These are phyloP conservation scores for Agriopis aurantiaria DNA, from an alignment of 2,888 invertebrate genomes.

Conservation along the genomic window DNA sequence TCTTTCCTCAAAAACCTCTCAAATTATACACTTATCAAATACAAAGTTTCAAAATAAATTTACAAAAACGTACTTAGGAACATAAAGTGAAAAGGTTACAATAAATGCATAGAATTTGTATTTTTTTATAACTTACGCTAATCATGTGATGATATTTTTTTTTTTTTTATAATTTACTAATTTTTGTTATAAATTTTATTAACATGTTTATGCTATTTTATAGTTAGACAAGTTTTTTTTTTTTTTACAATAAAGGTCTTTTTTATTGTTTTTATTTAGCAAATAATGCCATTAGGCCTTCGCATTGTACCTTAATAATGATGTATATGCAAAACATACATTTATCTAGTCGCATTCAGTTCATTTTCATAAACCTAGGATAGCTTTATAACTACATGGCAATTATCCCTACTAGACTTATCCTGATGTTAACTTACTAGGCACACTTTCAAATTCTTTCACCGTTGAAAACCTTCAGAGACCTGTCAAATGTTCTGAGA, in stretches of 20 bases:
- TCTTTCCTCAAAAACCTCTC: slow-evolving; percentile 75
- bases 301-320: slow-evolving; percentile 8
- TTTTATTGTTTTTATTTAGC: slow-evolving; percentile 5
- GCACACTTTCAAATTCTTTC: slow-evolving; percentile 30
- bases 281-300: slow-evolving; percentile 26
- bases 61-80: slow-evolving; percentile 57
- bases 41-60: slow-evolving; percentile 55
- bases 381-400: slow-evolving; percentile 26
- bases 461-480: slow-evolving; percentile 2
- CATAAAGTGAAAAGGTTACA: slow-evolving; percentile 54
- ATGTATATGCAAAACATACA: slow-evolving; percentile 1
- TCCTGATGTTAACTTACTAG: slow-evolving; percentile 26
- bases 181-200: slow-evolving; percentile 45
- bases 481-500: slow-evolving; percentile 44
- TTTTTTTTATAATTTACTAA: slow-evolving; percentile 53
- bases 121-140: slow-evolving; percentile 40
- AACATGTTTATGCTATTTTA: slow-evolving; percentile 24
- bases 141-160: slow-evolving; percentile 41
- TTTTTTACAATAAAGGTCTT: slow-evolving; percentile 2
- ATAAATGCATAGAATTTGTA: slow-evolving; percentile 65
- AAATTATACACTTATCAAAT: slow-evolving; percentile 48
- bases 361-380: slow-evolving; percentile 19
- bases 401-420: slow-evolving; percentile 14
- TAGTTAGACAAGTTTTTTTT: slow-evolving; percentile 3
- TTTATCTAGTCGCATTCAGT: slow-evolving; percentile 19